Conservation (phyloP, 2,113 vertebrate species). For the Notechis scutatus region DNA sequence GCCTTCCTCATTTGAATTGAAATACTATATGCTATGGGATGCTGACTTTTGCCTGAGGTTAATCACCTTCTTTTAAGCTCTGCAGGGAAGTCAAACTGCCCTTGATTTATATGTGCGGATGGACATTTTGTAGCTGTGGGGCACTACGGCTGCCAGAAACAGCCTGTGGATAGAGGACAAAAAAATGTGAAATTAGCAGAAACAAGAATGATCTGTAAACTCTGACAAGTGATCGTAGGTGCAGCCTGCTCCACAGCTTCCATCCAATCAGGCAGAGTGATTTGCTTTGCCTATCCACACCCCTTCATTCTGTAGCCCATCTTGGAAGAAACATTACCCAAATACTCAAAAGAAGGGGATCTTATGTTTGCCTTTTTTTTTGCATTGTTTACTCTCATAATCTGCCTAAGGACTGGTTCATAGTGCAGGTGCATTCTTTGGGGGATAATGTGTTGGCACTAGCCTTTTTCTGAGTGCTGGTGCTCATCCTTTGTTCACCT, state of each 20-base stretch:
- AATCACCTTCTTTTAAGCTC: slow-evolving; percentile 1
- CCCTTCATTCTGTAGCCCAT: neutral
- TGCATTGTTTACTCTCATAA: neutral
- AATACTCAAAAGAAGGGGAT: neutral
- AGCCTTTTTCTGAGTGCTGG: neutral
- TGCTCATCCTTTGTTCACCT: neutral
- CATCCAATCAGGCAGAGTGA: neutral
- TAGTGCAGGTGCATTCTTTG: neutral
- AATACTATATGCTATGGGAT: neutral
- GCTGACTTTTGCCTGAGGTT: neutral
- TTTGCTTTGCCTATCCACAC: neutral
- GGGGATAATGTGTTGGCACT: neutral
- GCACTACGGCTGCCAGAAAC: slow-evolving; percentile 5
- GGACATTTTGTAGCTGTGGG: neutral
- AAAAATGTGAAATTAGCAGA: neutral
- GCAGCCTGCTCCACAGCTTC: neutral
- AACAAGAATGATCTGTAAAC: neutral
- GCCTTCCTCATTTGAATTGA: neutral
- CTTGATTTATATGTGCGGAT: neutral
- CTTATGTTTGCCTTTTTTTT: neutral
- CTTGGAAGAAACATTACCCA: neutral
- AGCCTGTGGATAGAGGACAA: neutral
- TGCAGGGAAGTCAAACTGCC: neutral
- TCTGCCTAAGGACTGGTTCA: neutral
- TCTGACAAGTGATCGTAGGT: neutral